These are phyloP conservation scores for Platysteira castanea DNA, from an alignment of 2,113 vertebrate species.

Conservation along the genomic window DNA sequence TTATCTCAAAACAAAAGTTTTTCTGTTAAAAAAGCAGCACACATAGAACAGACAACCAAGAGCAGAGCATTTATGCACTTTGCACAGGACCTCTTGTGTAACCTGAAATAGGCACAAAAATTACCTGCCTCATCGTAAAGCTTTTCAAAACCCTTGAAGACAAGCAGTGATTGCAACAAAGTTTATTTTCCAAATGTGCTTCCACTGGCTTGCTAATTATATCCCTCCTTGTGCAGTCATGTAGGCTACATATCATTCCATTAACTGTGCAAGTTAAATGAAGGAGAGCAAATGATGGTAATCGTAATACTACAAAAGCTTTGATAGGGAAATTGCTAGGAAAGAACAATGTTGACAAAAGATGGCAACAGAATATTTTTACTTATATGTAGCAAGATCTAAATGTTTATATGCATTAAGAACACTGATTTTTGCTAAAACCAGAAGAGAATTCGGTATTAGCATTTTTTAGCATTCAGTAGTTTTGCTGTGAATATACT, in stretches of 20 bases:
- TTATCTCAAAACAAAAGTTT: not conserved
- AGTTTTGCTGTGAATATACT: not conserved
- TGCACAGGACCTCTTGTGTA: not conserved
- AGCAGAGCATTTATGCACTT: not conserved
- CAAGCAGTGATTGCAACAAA: not conserved
- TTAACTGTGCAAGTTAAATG: constrained; percentile 7
- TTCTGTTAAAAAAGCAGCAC: not conserved
- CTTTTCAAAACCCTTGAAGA: not conserved
- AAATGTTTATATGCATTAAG: not conserved
- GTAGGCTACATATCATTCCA: not conserved
- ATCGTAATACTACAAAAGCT: not conserved
- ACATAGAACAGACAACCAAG: not conserved
- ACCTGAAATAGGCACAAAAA: not conserved
- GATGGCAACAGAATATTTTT: not conserved
- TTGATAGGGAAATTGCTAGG: constrained; percentile 7
- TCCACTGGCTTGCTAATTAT: not conserved
- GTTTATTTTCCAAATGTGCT: constrained; percentile 19
- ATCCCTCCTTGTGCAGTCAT: not conserved
- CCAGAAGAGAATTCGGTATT: not conserved
- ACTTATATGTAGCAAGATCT: not conserved
- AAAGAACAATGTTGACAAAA: not conserved
- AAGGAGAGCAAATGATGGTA: constrained; percentile 10
- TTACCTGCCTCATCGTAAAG: not conserved
- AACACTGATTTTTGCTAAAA: not conserved
- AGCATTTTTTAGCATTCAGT: not conserved